Evolutionary conservation across 2,888 invertebrate species (phyloP).

Genomic region (Syrista parreyssii): DNA sequence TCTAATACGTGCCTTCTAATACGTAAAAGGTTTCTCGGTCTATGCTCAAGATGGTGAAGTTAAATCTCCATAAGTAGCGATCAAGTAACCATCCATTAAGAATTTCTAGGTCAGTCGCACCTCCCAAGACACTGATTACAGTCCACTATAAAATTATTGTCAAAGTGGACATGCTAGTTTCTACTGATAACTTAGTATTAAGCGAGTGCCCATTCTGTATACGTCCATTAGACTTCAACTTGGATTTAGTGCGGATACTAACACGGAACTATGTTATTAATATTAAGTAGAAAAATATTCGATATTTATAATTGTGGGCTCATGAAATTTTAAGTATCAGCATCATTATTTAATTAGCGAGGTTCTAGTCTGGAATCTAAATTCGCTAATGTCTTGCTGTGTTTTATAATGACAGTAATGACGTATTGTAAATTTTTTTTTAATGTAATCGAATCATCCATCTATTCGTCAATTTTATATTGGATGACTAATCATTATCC

Average conservation of each 20-base stretch:
- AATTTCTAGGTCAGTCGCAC: neutral
- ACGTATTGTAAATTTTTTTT: neutral
- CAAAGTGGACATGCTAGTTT: neutral
- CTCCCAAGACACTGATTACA: neutral
- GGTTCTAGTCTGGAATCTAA: neutral
- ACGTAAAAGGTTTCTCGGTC: neutral
- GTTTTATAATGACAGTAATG: neutral
- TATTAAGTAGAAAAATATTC: neutral
- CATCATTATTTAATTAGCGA: neutral
- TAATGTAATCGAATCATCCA: neutral
- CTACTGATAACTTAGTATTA: neutral
- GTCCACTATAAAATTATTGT: neutral
- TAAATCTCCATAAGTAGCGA: neutral
- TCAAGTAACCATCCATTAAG: neutral
- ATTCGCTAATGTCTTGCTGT: neutral
- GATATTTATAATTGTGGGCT: neutral
- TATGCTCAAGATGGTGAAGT: neutral
- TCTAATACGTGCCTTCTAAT: neutral
- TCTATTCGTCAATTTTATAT: neutral
- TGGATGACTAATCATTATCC: neutral
- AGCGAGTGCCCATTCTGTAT: neutral
- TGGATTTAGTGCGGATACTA: neutral
- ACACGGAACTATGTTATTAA: neutral
- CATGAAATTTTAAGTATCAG: neutral
- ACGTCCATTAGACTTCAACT: neutral